These are phyloP conservation scores for Nannoperca australis DNA, from an alignment of 2,797 vertebrate species.

Conservation along the genomic window DNA sequence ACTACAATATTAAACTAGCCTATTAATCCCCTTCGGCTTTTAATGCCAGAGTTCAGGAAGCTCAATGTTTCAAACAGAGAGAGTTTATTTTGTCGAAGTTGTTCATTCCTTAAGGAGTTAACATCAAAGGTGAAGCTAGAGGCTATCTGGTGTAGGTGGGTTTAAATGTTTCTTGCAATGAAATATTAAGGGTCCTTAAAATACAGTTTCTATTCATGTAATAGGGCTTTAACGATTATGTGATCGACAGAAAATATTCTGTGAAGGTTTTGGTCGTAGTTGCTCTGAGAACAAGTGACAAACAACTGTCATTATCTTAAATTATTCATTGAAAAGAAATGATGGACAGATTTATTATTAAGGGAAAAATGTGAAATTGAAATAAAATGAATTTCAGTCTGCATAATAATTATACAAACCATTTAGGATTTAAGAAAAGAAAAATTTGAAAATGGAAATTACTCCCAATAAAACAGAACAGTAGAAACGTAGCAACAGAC, in stretches of 20 bases:
- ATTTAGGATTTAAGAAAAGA: background rate
- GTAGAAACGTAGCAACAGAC: background rate
- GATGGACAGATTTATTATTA: background rate
- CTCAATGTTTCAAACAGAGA: background rate
- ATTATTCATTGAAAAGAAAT: background rate
- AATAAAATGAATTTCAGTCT: background rate
- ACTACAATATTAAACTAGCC: background rate
- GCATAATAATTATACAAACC: background rate
- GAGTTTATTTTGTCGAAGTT: background rate
- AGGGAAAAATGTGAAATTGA: background rate
- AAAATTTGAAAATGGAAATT: background rate
- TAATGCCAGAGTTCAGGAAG: background rate
- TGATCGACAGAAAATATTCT: background rate
- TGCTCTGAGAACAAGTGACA: background rate
- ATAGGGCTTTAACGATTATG: background rate
- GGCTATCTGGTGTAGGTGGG: background rate
- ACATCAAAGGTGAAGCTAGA: background rate
- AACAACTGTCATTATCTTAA: background rate
- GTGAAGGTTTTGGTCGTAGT: background rate
- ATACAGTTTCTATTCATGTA: background rate
- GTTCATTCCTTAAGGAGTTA: background rate
- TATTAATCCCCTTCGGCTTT: background rate
- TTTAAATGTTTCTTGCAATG: constrained; percentile 4
- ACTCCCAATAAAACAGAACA: background rate
- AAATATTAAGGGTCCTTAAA: background rate